Evolutionary conservation across 2,113 vertebrate genomes (phyloP).

Genomic region (Lethenteron camtschaticum): DNA sequence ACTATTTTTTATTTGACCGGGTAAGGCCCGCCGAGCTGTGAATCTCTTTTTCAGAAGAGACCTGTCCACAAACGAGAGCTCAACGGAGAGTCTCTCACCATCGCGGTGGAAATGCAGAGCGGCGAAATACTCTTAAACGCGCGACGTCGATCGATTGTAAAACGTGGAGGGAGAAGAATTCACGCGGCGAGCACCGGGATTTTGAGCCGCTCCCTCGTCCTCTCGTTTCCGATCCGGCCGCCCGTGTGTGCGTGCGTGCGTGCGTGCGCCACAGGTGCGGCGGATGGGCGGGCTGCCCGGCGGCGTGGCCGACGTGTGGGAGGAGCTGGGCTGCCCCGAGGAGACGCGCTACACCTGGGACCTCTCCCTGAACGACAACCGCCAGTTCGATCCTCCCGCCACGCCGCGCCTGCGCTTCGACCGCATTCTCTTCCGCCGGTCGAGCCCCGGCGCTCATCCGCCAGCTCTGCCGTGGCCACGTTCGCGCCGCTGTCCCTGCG

Average conservation of each 20-base stretch:
- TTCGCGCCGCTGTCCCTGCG: constrained; percentile 45
- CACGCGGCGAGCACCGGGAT: neutral
- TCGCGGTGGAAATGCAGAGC: neutral
- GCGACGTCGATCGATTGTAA: neutral
- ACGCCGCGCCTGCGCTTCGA: constrained; percentile 55
- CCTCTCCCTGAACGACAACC: constrained; percentile 52
- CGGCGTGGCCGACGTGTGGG: constrained; percentile 52
- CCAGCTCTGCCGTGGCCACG: constrained; percentile 11
- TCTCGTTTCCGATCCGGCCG: neutral
- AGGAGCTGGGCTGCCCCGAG: constrained; percentile 44
- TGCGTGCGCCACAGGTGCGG: constrained; percentile 33
- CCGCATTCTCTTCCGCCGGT: constrained; percentile 34
- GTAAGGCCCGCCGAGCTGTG: neutral
- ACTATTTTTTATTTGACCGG: neutral
- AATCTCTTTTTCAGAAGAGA: neutral
- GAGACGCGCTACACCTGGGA: constrained; percentile 88
- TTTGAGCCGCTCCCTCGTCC: neutral
- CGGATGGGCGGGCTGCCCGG: constrained; percentile 39
- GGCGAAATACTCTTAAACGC: neutral
- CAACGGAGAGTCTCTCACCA: neutral
- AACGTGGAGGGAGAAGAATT: neutral
- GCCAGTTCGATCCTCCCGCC: constrained; percentile 15
- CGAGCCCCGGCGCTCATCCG: neutral
- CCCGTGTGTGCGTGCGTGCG: neutral
- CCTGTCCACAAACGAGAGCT: neutral